Evolutionary conservation across 64 coral and sea anemone species (phyloP).

Genomic region (Actinia equina): DNA sequence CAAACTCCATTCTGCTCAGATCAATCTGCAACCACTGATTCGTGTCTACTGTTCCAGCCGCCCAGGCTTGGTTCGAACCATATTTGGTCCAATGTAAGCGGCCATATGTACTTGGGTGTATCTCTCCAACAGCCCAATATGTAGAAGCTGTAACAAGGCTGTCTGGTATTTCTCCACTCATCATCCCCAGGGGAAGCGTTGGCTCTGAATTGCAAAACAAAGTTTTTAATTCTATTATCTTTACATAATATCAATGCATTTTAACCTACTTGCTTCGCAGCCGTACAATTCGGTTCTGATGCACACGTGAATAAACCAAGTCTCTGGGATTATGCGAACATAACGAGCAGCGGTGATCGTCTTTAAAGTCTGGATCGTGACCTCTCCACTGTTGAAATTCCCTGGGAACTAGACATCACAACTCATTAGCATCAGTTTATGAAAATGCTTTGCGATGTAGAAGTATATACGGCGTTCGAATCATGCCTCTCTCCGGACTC

Average conservation of each 20-base stretch:
- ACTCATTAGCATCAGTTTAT: neutral
- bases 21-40: conserved; percentile 38
- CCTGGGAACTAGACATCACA: neutral
- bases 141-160: conserved; percentile 25
- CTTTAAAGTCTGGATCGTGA: neutral
- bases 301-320: conserved; percentile 11
- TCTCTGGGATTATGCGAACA: conserved; percentile 5
- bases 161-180: conserved; percentile 41
- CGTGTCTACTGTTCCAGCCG: neutral
- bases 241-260: neutral
- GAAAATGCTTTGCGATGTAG: no score
- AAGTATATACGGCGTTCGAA: no score
- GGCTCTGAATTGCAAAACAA: neutral
- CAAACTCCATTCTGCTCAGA: neutral
- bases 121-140: no score
- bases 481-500: no score
- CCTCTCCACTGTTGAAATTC: neutral
- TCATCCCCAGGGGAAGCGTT: conserved; percentile 34
- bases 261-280: neutral
- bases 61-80: neutral
- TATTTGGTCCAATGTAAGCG: neutral
- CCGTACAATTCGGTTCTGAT: neutral
- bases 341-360: conserved; percentile 7
- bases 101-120: no score
- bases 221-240: neutral